These are phyloP conservation scores for Sceliomorpha sp. DNA, from an alignment of 2,888 invertebrate genomes.

Conservation along the genomic window DNA sequence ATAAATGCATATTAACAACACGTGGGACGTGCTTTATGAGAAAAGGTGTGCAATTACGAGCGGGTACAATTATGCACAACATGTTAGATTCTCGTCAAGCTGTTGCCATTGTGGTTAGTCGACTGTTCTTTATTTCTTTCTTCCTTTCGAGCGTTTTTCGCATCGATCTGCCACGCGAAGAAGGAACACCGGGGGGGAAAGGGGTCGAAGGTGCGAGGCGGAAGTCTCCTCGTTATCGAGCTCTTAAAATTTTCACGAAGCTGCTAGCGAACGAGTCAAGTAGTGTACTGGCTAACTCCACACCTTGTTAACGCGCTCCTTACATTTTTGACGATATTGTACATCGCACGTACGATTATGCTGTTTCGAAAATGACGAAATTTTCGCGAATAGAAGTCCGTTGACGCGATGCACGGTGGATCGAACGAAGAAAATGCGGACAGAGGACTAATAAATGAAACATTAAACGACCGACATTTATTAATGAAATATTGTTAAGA, in stretches of 20 bases:
- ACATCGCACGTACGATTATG: slow-evolving; percentile 13
- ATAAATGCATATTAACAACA: too few species aligned
- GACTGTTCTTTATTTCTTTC: slow-evolving; percentile 8
- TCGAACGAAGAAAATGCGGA: too few species aligned
- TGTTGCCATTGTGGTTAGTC: too few species aligned
- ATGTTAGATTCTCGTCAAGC: too few species aligned
- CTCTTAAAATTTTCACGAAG: slow-evolving; percentile 69
- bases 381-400: too few species aligned
- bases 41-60: too few species aligned
- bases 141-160: not conserved
- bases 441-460: too few species aligned
- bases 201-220: slow-evolving; percentile 31
- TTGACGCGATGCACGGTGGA: too few species aligned
- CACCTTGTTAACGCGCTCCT: slow-evolving; percentile 62
- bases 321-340: slow-evolving; percentile 49
- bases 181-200: slow-evolving; percentile 14
- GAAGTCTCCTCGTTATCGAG: slow-evolving; percentile 67
- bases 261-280: slow-evolving; percentile 46
- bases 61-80: too few species aligned
- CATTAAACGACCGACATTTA: too few species aligned
- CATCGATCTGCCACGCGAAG: slow-evolving; percentile 27
- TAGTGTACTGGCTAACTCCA: slow-evolving; percentile 38
- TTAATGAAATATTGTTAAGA: too few species aligned
- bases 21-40: too few species aligned
- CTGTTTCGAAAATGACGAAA: slow-evolving; percentile 12